Conservation (phyloP, 2,113 vertebrate species). For the Alexandromys fortis region DNA sequence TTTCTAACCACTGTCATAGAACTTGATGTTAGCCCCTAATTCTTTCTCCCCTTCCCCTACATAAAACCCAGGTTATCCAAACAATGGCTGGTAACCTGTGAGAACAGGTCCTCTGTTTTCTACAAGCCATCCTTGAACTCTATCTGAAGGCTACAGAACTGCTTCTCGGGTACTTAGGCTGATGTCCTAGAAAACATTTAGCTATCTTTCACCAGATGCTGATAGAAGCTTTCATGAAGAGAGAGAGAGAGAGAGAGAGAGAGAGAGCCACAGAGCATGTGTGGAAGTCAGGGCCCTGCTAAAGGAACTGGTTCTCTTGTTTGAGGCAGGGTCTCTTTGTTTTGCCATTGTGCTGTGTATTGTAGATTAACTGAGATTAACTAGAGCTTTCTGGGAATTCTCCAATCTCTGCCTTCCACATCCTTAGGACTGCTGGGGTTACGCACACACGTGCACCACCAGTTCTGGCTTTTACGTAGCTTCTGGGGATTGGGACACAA, state of each 20-base stretch:
- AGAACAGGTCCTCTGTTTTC: not conserved
- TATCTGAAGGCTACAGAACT: not conserved
- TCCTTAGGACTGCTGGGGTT: not conserved
- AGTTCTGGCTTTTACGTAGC: not conserved
- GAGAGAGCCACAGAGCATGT: not conserved
- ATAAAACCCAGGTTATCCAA: not conserved
- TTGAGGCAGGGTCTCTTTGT: not conserved
- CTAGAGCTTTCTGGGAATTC: not conserved
- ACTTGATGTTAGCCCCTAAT: not conserved
- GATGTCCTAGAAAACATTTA: not conserved
- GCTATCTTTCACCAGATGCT: not conserved
- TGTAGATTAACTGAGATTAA: not conserved
- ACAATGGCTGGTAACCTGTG: not conserved
- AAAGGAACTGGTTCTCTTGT: not conserved
- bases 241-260: not conserved
- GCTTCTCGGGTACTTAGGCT: not conserved
- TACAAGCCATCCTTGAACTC: not conserved
- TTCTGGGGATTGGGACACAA: not conserved
- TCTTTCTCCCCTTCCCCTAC: not conserved
- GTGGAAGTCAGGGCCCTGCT: too few relatives aligned
- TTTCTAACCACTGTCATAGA: not conserved
- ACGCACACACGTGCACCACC: not conserved
- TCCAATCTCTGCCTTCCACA: not conserved
- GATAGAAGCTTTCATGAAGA: not conserved
- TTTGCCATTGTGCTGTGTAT: not conserved